phyloP scores from a whole-genome alignment of 2,797 vertebrate species.

The Chloroceryle inda region DNA sequence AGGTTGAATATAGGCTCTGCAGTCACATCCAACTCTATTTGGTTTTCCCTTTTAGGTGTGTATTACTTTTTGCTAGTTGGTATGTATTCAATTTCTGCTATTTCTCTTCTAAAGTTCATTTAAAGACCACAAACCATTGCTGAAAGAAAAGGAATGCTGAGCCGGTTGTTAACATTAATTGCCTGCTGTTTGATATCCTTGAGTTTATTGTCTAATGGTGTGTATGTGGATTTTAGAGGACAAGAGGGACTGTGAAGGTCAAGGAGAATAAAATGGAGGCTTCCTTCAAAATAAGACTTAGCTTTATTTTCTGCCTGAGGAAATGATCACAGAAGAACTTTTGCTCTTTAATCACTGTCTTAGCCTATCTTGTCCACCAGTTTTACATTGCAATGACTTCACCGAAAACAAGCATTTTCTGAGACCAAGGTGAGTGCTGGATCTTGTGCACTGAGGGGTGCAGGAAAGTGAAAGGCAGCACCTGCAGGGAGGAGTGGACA shows the following conservation, averaged over 20 bases:
- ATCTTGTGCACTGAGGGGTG: too few relatives aligned
- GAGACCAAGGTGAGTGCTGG: background rate
- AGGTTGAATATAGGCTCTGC: background rate
- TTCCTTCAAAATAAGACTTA: background rate
- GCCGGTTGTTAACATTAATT: constrained; percentile 18
- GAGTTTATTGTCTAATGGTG: background rate
- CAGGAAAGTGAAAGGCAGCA: too few relatives aligned
- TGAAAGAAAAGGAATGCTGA: constrained; percentile 29
- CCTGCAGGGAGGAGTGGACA: too few relatives aligned
- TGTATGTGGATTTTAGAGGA: background rate
- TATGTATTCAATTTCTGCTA: background rate
- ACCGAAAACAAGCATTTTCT: background rate
- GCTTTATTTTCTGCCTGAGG: background rate
- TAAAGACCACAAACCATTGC: constrained; percentile 2
- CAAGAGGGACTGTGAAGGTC: background rate
- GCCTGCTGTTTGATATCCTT: background rate
- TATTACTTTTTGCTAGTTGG: background rate
- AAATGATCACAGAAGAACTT: background rate
- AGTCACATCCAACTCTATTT: background rate
- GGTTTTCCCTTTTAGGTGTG: background rate
- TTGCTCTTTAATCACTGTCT: background rate
- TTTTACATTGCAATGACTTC: background rate
- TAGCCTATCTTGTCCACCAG: background rate
- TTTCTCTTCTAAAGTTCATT: background rate
- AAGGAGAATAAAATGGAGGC: background rate